Conservation (phyloP, 1,140 invertebrate species). For the Diuraphis noxia region DNA sequence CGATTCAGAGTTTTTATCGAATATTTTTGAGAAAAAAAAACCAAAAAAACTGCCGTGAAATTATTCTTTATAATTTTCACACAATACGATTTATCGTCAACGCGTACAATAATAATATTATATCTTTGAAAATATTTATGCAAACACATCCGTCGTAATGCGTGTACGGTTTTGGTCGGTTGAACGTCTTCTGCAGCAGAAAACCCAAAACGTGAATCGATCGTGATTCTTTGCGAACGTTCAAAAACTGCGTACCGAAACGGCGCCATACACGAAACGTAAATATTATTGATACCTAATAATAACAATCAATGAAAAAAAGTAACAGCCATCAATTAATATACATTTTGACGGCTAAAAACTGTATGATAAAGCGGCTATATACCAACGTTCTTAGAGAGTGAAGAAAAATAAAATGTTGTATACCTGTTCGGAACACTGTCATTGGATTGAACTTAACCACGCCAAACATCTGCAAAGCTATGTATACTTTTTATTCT, state of each 20-base stretch:
- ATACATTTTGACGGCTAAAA: too few species aligned
- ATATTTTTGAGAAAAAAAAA: background rate
- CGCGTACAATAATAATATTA: background rate
- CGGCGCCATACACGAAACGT: too few species aligned
- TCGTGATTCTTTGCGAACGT: background rate
- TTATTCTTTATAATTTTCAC: background rate
- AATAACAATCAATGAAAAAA: background rate
- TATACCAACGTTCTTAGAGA: too few species aligned
- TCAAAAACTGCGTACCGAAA: background rate
- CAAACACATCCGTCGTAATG: background rate
- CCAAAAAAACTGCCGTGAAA: background rate
- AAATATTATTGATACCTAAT: too few species aligned
- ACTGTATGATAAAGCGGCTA: too few species aligned
- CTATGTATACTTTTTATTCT: too few species aligned
- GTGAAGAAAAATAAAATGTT: too few species aligned
- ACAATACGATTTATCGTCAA: too few species aligned
- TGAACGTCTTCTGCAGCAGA: background rate
- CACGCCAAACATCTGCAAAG: background rate
- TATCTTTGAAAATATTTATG: background rate
- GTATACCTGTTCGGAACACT: background rate
- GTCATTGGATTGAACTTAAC: background rate
- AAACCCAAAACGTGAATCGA: background rate
- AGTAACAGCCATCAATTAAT: too few species aligned
- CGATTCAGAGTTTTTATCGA: background rate
- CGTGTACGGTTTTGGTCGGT: background rate